phyloP scores from a whole-genome alignment of 2,888 invertebrate species.

The Masnerella sp. region DNA sequence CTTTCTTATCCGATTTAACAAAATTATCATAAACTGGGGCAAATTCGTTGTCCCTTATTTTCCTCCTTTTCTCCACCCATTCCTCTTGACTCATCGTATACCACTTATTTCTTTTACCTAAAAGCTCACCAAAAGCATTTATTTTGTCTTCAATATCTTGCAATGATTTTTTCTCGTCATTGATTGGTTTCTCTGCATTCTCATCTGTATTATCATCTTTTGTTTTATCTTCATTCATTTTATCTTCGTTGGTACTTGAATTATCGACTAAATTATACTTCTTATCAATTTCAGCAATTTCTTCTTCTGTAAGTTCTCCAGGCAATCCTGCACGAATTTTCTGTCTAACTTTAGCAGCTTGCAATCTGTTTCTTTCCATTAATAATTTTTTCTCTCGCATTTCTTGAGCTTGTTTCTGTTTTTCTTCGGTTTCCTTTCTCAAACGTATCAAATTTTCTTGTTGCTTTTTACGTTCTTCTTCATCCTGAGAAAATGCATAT shows the following conservation, averaged over 20 bases:
- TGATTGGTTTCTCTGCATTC: conserved; percentile 52
- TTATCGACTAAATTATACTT: conserved; percentile 46
- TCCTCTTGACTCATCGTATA: conserved; percentile 86
- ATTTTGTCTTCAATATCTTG: conserved; percentile 72
- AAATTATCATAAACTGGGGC: conserved; percentile 81
- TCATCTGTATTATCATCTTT: conserved; percentile 56
- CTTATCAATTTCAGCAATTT: conserved; percentile 61
- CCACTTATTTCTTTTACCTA: conserved; percentile 79
- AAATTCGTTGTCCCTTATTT: conserved; percentile 86
- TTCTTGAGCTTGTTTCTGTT: conserved; percentile 83
- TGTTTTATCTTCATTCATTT: conserved; percentile 50
- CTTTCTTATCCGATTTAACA: conserved; percentile 58
- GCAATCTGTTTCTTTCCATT: conserved; percentile 84
- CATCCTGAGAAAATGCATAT: conserved; percentile 93
- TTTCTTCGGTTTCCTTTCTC: conserved; percentile 84
- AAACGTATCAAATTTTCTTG: conserved; percentile 87
- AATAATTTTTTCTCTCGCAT: conserved; percentile 82
- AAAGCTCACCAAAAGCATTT: conserved; percentile 70
- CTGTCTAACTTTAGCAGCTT: conserved; percentile 86
- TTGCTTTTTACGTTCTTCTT: conserved; percentile 87
- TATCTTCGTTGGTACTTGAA: conserved; percentile 5
- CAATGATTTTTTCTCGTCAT: conserved; percentile 64
- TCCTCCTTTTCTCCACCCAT: conserved; percentile 86
- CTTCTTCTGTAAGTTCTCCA: conserved; percentile 77
- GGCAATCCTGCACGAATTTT: conserved; percentile 86